Percentiles rank a stretch among this genome's conserved stretches.
Evolutionary conservation across 2,888 invertebrate genomes (phyloP).

Genomic region (Acrocyrtus sp.): DNA sequence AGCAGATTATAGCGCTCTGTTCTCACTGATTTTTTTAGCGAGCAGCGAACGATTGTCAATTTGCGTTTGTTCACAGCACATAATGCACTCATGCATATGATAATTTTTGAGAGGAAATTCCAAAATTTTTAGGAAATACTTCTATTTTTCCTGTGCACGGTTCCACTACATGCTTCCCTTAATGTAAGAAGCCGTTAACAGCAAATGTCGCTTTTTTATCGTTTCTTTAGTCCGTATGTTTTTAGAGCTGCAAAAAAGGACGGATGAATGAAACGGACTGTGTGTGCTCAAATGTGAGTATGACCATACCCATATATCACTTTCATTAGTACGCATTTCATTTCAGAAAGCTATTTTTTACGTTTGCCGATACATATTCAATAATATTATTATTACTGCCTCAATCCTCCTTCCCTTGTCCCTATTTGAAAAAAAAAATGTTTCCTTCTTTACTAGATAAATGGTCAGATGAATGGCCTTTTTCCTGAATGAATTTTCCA

Average conservation of each 20-base stretch:
- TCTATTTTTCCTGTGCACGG: too few relatives aligned
- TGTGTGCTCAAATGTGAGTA: neutral
- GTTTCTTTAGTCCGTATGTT: too few relatives aligned
- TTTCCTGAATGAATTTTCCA: conserved; percentile 46
- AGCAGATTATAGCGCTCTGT: neutral
- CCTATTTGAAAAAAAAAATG: neutral
- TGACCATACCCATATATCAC: neutral
- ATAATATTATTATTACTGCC: neutral
- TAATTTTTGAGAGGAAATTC: conserved; percentile 21
- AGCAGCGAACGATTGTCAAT: too few relatives aligned
- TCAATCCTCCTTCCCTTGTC: neutral
- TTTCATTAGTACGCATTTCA: conserved; percentile 9
- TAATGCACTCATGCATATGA: too few relatives aligned
- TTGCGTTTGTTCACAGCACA: too few relatives aligned
- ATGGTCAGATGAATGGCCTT: conserved; percentile 17
- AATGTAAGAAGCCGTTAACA: conserved; percentile 50
- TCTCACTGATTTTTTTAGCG: too few relatives aligned
- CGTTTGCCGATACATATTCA: too few relatives aligned
- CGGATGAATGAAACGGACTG: too few relatives aligned
- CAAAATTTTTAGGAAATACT: conserved; percentile 17
- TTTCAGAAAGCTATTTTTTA: too few relatives aligned
- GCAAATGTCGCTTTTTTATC: conserved; percentile 54
- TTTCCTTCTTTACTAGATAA: neutral
- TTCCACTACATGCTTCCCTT: neutral
- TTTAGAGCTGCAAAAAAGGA: too few relatives aligned